These are phyloP conservation scores for Drosophila funebris DNA, from an alignment of 1,140 invertebrate species.

Conservation along the genomic window DNA sequence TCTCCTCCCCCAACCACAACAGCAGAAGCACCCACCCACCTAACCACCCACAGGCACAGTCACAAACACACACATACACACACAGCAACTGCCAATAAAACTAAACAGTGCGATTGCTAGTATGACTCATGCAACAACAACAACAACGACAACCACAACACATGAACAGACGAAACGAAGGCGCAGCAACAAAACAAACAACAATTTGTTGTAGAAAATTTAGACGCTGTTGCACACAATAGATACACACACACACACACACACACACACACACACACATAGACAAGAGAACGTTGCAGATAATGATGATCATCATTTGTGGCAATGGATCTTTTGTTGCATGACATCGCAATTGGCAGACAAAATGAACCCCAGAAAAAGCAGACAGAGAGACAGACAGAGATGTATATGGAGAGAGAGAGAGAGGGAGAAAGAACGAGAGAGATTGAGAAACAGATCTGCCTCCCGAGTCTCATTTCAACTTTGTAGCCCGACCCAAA, in stretches of 20 bases:
- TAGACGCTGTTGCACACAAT: constrained; percentile 68
- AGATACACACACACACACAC: constrained; percentile 50
- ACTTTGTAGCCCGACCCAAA: constrained; percentile 24
- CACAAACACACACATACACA: constrained; percentile 15
- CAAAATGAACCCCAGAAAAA: constrained; percentile 27
- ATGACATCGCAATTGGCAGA: constrained; percentile 77
- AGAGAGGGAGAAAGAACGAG: neutral
- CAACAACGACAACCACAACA: constrained; percentile 60
- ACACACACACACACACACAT: constrained; percentile 29
- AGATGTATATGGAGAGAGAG: neutral
- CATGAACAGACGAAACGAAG: constrained; percentile 66
- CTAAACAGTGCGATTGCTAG: constrained; percentile 68
- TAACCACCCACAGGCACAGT: constrained; percentile 23
- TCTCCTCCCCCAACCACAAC: neutral
- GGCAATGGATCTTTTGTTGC: constrained; percentile 73
- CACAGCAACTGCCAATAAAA: constrained; percentile 69
- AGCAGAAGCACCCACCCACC: constrained; percentile 12
- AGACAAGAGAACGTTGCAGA: constrained; percentile 18
- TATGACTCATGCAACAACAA: constrained; percentile 78
- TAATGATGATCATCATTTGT: constrained; percentile 58
- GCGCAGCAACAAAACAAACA: constrained; percentile 70
- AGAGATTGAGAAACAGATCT: neutral
- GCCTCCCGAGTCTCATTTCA: constrained; percentile 9
- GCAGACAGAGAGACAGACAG: constrained; percentile 30
- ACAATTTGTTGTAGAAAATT: constrained; percentile 81